Base-by-base conservation (phyloP, 30 jellyfish, hydroid and myxozoan species). In the Cassiopea andromeda region DNA sequence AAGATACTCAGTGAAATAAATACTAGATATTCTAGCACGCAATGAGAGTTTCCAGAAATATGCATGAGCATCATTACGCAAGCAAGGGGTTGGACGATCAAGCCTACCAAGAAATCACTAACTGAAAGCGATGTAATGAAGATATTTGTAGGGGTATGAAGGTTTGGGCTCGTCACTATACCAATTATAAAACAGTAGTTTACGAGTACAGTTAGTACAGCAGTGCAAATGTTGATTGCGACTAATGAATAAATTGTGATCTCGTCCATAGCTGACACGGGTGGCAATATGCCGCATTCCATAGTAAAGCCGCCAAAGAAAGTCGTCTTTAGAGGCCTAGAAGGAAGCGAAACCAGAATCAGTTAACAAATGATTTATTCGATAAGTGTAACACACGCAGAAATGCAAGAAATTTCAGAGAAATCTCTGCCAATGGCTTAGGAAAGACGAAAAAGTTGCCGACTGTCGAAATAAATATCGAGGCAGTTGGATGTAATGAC, bases 21-120 rank as follows among this genome's bases (percentile, higher is more conserved):
- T 8, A 70, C 75, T 16, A 54, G 27, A 48, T 82, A 43, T 50
- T 47, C 83, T 69, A 82, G 16, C 8, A 66, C 2, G 75, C 82
- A 66, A 16, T 14, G 7, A 1, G 50, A 49, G 2, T 44, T 43
- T 7, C 70, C 82, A 27, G 83, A 44, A 75, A 77, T 16, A n/a
- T 48, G 69, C 47, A 49, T 17, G 48, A 87, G 69, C 60, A 87
- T 44, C 60, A 59, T 47, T 45, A 86, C 89, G 69, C 89, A 87
- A 16, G 83, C 74, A 61, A 87, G 61, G 5, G 94, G 94, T 44
- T 87, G 94, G 27, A 48, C 82, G 73, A 87, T 87, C 10, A 87
- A 67, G 74, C 94, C 94, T 15, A 87, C 94, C 10, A 87, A 89
- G 9, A 87, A 67, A 66, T 87, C 94, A 44, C 89, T 75, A 70